phyloP scores from a whole-genome alignment of 53 echinoderm and acorn worm species.

The Arbacia lixula region DNA sequence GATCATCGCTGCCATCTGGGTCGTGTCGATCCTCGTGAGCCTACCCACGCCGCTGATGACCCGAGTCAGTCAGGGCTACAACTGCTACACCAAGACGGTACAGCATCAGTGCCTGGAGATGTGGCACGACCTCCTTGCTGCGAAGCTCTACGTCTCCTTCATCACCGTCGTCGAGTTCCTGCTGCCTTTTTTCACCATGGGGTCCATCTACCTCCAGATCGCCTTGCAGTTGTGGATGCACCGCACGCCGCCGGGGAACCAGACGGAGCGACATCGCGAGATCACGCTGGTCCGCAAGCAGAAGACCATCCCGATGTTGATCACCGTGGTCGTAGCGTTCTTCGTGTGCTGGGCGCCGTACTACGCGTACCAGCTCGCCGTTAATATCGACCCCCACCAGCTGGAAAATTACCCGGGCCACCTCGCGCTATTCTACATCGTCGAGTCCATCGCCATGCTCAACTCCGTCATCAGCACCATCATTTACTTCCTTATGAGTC shows the following conservation, averaged over 20 bases:
- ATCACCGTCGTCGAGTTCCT: constrained; percentile 85
- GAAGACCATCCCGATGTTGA: constrained; percentile 94
- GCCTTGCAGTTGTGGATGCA: constrained; percentile 92
- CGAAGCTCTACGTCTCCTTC: constrained; percentile 73
- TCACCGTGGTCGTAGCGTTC: constrained; percentile 96
- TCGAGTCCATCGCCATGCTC: constrained; percentile 86
- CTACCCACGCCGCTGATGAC: constrained; percentile 75
- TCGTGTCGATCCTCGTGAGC: constrained; percentile 78
- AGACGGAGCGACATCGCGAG: constrained; percentile 89
- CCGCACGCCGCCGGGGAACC: constrained; percentile 85
- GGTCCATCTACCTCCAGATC: constrained; percentile 86
- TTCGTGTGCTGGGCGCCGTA: constrained; percentile 96
- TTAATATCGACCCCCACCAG: constrained; percentile 26
- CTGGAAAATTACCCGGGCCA: constrained; percentile 57
- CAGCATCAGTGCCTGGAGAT: constrained; percentile 73
- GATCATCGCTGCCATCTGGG: constrained; percentile 80
- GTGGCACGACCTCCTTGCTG: constrained; percentile 70
- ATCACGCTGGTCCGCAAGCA: constrained; percentile 87
- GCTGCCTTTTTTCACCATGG: constrained; percentile 87
- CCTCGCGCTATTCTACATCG: constrained; percentile 70
- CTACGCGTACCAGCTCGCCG: constrained; percentile 81
- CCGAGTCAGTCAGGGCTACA: constrained; percentile 10
- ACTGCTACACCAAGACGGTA: constrained; percentile 27
- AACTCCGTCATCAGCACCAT: constrained; percentile 94
- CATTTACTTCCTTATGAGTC: constrained; percentile 90